Evolutionary conservation across 1,140 invertebrate species (phyloP).

Genomic region (Drosophila ficusphila): DNA sequence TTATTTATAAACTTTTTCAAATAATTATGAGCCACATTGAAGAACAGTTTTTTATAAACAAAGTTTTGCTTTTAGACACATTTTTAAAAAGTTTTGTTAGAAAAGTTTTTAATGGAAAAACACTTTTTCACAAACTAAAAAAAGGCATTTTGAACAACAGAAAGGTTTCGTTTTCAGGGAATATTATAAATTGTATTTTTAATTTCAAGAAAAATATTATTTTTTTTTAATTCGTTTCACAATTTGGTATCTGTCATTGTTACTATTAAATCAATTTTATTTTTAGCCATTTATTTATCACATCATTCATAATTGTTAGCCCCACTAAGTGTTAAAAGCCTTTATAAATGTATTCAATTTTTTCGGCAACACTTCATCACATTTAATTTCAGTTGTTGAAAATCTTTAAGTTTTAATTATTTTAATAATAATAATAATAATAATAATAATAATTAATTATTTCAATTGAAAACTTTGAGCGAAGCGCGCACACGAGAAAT

Average conservation of each 20-base stretch:
- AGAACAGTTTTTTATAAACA: too few species aligned
- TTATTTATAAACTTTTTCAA: too few species aligned
- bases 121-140: too few species aligned
- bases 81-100: too few species aligned
- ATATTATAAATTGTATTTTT: too few species aligned
- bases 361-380: conserved; percentile 1
- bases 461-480: conserved; percentile 28
- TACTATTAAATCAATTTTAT: background rate
- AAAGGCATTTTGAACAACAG: too few species aligned
- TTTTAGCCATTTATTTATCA: background rate
- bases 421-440: too few species aligned
- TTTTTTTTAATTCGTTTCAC: background rate
- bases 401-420: conserved; percentile 17
- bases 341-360: background rate
- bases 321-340: background rate
- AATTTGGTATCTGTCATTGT: background rate
- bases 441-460: conserved; percentile 20
- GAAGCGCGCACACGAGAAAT: conserved; percentile 31
- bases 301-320: background rate
- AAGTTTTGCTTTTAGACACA: too few species aligned
- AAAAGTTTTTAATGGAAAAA: too few species aligned
- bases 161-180: too few species aligned
- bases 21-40: too few species aligned
- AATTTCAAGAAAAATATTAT: too few species aligned
- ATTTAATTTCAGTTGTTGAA: background rate